Percentiles rank a stretch among this genome's conserved stretches.
phyloP scores from a whole-genome alignment of 1,140 invertebrate species.

The Bombus difficillimus region DNA sequence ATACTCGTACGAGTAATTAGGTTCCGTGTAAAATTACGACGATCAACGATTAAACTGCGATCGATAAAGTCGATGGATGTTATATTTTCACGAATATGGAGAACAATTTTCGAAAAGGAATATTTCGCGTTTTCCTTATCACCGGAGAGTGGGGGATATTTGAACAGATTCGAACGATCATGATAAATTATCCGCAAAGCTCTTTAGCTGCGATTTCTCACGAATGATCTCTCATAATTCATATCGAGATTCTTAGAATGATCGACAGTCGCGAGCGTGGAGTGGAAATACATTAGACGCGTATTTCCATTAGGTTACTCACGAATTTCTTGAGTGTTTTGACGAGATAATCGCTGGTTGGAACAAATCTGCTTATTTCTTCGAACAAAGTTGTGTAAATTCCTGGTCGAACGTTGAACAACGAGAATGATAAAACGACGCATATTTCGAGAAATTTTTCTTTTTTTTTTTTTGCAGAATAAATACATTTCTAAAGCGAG shows the following conservation, averaged over 20 bases:
- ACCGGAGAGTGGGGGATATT: not conserved
- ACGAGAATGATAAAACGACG: too few species aligned
- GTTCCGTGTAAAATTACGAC: too few species aligned
- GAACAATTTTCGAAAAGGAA: not conserved
- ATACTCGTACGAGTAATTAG: not conserved
- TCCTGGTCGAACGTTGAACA: too few species aligned
- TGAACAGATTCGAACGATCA: not conserved
- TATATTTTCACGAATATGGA: not conserved
- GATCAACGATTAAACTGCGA: too few species aligned
- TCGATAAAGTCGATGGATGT: not conserved
- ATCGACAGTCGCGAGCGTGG: not conserved
- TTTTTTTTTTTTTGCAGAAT: too few species aligned
- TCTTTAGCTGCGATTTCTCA: not conserved
- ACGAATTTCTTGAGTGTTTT: not conserved
- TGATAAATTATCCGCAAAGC: not conserved
- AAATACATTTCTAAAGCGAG: too few species aligned
- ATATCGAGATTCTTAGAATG: not conserved
- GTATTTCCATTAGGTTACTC: not conserved
- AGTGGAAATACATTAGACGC: not conserved
- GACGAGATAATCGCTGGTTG: not conserved
- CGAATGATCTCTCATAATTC: not conserved
- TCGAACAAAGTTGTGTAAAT: too few species aligned
- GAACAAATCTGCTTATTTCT: not conserved
- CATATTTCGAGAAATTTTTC: too few species aligned
- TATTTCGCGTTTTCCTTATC: not conserved